Evolutionary conservation across 2,113 vertebrate species (phyloP).

Genomic region (Tragulus kanchil): DNA sequence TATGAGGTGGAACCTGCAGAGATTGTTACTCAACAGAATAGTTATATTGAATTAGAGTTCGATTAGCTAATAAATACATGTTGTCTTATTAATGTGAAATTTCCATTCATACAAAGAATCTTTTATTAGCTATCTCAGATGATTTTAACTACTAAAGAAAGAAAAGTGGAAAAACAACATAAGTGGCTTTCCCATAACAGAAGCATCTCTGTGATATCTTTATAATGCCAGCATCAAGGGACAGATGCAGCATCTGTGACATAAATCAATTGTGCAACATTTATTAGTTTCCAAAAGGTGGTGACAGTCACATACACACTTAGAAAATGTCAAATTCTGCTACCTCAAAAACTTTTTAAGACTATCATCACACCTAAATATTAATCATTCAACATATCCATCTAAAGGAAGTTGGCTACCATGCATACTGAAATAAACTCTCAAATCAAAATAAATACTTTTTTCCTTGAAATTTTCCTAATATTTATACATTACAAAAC

Average conservation of each 20-base stretch:
- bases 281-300: conserved; percentile 38
- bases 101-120: background rate
- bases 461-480: background rate
- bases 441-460: background rate
- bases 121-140: background rate
- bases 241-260: conserved; percentile 11
- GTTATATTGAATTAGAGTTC: conserved; percentile 4
- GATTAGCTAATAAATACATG: background rate
- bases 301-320: conserved; percentile 35
- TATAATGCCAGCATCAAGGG: background rate
- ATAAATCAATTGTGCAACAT: conserved; percentile 11
- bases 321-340: conserved; percentile 50
- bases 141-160: conserved; percentile 25
- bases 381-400: background rate
- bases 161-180: background rate
- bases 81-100: background rate
- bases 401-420: background rate
- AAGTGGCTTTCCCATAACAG: background rate
- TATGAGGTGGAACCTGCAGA: background rate
- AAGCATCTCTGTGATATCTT: background rate
- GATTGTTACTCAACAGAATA: background rate
- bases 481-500: background rate
- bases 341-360: background rate
- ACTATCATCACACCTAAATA: background rate
- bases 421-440: background rate